Base-by-base conservation (phyloP, 2,888 invertebrate species). In the Esperia sulphurella region DNA sequence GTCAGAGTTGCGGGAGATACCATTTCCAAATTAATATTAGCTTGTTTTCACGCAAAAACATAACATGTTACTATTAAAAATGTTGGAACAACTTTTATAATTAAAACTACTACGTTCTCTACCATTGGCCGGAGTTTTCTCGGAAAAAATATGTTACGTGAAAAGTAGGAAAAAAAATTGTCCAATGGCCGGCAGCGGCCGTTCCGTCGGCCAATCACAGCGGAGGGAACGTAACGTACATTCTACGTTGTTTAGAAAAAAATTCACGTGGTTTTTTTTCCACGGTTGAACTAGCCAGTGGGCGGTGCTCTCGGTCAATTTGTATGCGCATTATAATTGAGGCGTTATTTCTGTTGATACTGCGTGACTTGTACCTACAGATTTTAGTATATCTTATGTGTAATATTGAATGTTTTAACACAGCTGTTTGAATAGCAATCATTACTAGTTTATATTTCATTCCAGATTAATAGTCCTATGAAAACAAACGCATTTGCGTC, bases 211-310 rank as follows among this genome's bases (percentile, higher is more conserved):
- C 89, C 88, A 87, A 87, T 87, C 70, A 61, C 57, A 61, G 70
- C 53, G 56, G 59, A 53, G 59, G 63, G 64, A 62, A 69, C 74
- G 73, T 75, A 77, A 83, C 82, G 85, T 89, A 85, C 75, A 75
- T 75, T 21, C 79, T 81, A 88, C 88, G 87, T 85, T 76, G 79
- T 71, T 79, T 81, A 82, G 83, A 79, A 81, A 81, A 79, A 87
- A 86, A 83, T 65, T 83, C 76, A 87, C 83, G 85, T 87, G 84
- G 28, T 48, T 51, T 85, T 86, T n/a, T 85, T 88, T 83, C 83
- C 82, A 82, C 78, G 78, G 71, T 71, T 57, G 62, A 63, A 70
- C 66, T 72, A 75, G 77, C 86, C 85, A 84, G 84, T 87, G 72
- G 78, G 75, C 69, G 77, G 46, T 55, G 67, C 42, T 50, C 55